Evolutionary conservation across 2,888 invertebrate genomes (phyloP).

Genomic region (Ophion costatus): DNA sequence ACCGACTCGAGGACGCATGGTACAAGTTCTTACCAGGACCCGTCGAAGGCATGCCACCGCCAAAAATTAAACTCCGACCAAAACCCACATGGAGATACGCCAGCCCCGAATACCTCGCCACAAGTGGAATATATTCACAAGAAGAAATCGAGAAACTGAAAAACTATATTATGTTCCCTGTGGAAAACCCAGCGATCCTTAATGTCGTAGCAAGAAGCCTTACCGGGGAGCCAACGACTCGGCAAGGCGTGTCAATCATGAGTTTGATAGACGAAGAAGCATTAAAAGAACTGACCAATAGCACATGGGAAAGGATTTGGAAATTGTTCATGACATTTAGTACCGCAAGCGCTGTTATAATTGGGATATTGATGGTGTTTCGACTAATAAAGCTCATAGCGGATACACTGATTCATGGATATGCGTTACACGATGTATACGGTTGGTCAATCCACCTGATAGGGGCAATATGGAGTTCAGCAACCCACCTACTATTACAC

Average conservation of each 20-base stretch:
- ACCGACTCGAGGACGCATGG: conserved; percentile 25
- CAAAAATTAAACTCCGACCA: conserved; percentile 17
- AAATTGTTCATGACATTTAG: conserved; percentile 34
- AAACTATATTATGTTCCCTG: conserved; percentile 56
- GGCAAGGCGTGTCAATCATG: conserved; percentile 29
- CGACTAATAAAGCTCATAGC: conserved; percentile 36
- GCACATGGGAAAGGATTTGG: too few relatives aligned
- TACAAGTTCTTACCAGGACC: conserved; percentile 47
- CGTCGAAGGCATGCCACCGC: conserved; percentile 15
- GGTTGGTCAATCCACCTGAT: conserved; percentile 47
- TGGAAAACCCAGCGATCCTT: conserved; percentile 44
- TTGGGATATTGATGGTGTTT: conserved; percentile 33
- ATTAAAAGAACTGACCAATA: neutral
- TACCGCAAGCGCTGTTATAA: conserved; percentile 47
- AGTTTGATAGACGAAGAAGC: conserved; percentile 4
- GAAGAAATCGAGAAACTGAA: conserved; percentile 13
- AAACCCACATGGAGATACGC: conserved; percentile 45
- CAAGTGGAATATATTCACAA: conserved; percentile 49
- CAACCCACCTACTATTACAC: conserved; percentile 34
- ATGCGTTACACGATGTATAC: conserved; percentile 45
- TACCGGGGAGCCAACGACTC: neutral
- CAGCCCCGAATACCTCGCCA: conserved; percentile 42
- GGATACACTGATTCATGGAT: conserved; percentile 42
- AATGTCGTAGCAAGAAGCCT: conserved; percentile 24
- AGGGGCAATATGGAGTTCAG: conserved; percentile 52